Evolutionary conservation across 2,113 vertebrate genomes (phyloP).

Genomic region (Chitala chitala): DNA sequence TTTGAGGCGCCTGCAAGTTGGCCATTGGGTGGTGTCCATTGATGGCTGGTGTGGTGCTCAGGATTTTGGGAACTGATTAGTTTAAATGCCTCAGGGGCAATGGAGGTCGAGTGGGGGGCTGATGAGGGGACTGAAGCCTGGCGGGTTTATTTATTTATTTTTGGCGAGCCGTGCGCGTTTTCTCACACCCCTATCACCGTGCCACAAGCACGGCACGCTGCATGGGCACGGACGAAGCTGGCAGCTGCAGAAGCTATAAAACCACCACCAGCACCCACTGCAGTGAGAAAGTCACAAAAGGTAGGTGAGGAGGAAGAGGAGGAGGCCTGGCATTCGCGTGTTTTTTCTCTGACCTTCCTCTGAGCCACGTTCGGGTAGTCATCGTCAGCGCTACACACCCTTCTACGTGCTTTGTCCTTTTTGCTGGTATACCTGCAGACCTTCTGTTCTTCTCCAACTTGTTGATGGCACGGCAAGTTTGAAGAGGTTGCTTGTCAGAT

Average conservation of each 20-base stretch:
- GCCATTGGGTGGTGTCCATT: not conserved
- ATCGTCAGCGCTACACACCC: not conserved
- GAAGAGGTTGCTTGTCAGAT: not conserved
- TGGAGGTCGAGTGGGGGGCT: not conserved
- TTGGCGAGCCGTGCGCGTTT: not conserved
- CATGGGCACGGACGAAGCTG: not conserved
- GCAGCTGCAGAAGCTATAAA: too few relatives aligned
- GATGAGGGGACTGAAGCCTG: not conserved
- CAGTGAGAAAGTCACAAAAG: not conserved
- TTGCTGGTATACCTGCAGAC: not conserved
- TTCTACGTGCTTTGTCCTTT: not conserved
- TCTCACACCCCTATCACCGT: not conserved
- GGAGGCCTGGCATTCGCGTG: not conserved
- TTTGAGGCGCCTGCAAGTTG: not conserved
- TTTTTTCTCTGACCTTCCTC: not conserved
- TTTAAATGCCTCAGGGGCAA: not conserved
- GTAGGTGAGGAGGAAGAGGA: not conserved
- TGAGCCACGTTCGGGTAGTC: not conserved
- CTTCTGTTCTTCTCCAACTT: constrained; percentile 10
- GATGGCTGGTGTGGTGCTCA: not conserved
- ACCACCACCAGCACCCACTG: too few relatives aligned
- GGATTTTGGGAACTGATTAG: not conserved
- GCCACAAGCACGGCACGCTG: not conserved
- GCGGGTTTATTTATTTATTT: too few relatives aligned
- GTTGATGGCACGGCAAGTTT: not conserved